Conservation (phyloP, 1,140 invertebrate genomes). For the Maconellicoccus hirsutus region DNA sequence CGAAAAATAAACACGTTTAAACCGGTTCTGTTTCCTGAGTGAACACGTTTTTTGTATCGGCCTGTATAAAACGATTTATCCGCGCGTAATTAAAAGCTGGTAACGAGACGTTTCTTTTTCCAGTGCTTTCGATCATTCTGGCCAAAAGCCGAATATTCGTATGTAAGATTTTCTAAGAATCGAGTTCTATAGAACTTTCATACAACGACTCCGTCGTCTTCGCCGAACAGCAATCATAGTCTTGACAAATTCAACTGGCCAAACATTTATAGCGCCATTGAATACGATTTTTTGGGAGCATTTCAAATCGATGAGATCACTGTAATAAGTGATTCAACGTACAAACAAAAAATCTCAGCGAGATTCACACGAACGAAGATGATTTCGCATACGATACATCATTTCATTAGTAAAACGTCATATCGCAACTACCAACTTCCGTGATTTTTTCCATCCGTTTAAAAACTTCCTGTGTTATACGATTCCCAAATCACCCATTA, state of each 20-base stretch:
- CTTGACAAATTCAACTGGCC: no score
- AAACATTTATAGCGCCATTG: no score
- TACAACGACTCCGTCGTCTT: no score
- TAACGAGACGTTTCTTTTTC: background rate
- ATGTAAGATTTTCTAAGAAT: no score
- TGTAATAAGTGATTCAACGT: no score
- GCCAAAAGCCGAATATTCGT: no score
- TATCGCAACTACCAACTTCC: background rate
- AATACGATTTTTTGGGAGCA: no score
- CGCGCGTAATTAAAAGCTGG: constrained; percentile 1
- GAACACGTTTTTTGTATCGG: constrained; percentile 7
- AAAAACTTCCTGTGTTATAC: background rate
- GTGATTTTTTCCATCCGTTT: background rate
- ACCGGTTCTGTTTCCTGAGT: constrained; percentile 15
- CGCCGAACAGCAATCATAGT: no score
- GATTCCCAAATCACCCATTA: background rate
- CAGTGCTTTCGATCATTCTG: background rate
- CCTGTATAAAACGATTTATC: background rate
- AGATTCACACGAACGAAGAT: background rate
- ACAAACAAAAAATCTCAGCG: background rate
- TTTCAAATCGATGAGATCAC: no score
- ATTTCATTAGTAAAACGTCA: background rate
- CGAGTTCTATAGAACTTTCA: no score
- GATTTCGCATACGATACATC: background rate
- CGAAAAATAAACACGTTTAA: constrained; percentile 22